Conservation (phyloP, 2,113 vertebrate species). For the Callocephalon fimbriatum region DNA sequence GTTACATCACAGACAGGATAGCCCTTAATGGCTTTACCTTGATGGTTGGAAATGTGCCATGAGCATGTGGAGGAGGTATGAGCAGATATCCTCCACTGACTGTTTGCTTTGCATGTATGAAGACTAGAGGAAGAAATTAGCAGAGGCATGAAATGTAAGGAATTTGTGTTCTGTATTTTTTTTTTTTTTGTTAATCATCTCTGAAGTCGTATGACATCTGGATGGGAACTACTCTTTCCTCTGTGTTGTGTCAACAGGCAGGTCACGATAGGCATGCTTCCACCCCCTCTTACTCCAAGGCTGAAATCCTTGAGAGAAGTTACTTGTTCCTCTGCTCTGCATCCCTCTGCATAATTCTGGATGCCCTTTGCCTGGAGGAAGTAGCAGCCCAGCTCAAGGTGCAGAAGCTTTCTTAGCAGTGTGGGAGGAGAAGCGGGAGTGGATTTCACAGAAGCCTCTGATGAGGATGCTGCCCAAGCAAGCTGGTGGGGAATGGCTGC, state of each 20-base stretch:
- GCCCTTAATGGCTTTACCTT: not conserved
- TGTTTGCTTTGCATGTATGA: not conserved
- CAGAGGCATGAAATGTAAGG: not conserved
- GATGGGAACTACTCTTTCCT: not conserved
- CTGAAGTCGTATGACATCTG: not conserved
- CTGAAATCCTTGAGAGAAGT: not conserved
- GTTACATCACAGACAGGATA: not conserved
- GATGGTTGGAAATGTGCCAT: not conserved
- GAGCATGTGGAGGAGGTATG: not conserved
- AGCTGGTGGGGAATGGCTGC: slow-evolving; percentile 21
- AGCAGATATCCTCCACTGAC: not conserved
- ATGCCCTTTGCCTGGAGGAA: slow-evolving; percentile 41
- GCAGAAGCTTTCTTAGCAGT: not conserved
- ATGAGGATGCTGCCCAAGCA: slow-evolving; percentile 43
- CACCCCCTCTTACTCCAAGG: not conserved
- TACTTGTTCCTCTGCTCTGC: not conserved
- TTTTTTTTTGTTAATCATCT: not conserved
- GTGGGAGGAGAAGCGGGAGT: slow-evolving; percentile 41
- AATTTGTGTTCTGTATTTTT: not conserved
- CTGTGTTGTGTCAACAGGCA: not conserved
- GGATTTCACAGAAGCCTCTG: slow-evolving; percentile 37
- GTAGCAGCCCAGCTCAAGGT: not conserved
- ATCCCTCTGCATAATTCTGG: not conserved
- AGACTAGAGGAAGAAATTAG: not conserved
- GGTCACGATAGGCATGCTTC: not conserved